Evolutionary conservation across 92 coral and sea anemone species (phyloP).

Genomic region (Parazoanthus atlanticus): DNA sequence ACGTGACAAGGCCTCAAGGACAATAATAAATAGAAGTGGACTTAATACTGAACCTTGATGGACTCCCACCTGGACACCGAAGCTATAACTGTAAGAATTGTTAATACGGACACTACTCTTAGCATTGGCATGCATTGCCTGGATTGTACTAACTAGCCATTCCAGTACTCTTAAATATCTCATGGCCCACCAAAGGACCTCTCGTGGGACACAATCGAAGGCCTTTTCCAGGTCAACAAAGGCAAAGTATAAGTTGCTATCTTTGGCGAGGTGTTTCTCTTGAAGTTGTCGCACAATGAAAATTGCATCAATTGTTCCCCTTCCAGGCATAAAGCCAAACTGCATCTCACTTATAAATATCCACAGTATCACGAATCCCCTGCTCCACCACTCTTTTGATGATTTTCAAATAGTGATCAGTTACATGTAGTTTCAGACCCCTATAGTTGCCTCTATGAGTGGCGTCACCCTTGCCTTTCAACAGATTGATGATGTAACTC

Average conservation of each 20-base stretch:
- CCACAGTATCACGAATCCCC: too few relatives aligned
- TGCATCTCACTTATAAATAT: too few relatives aligned
- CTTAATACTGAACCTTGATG: constrained; percentile 13
- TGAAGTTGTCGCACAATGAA: too few relatives aligned
- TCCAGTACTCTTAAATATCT: too few relatives aligned
- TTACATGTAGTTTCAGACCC: constrained; percentile 26
- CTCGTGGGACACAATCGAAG: not conserved
- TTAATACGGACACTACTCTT: too few relatives aligned
- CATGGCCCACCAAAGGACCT: too few relatives aligned
- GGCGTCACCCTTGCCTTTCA: constrained; percentile 49
- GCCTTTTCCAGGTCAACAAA: not conserved
- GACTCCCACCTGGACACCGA: not conserved
- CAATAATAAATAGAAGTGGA: not conserved
- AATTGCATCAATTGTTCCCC: not conserved
- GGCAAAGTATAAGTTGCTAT: too few relatives aligned
- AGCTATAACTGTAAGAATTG: too few relatives aligned
- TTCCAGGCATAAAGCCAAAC: too few relatives aligned
- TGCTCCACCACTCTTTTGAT: constrained; percentile 3
- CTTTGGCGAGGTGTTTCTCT: too few relatives aligned
- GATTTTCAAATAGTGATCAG: constrained; percentile 30
- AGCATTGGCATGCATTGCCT: too few relatives aligned
- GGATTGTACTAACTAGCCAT: too few relatives aligned
- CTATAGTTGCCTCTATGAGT: constrained; percentile 32
- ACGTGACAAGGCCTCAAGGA: not conserved
- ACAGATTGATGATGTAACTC: constrained; percentile 37